These are phyloP conservation scores for Hyperoodon ampullatus DNA, from an alignment of 2,113 vertebrate species.

Conservation along the genomic window DNA sequence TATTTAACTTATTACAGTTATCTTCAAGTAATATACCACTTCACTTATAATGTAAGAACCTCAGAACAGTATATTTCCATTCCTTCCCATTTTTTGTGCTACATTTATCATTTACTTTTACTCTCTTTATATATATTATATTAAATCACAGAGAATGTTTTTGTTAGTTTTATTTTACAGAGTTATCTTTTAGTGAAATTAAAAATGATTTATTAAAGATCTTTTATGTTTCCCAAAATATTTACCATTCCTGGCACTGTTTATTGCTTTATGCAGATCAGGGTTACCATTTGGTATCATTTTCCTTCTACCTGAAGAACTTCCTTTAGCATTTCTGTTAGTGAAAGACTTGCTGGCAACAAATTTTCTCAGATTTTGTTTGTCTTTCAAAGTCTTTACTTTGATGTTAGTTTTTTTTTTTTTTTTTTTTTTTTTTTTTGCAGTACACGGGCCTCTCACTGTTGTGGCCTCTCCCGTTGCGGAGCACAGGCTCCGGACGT, in stretches of 20 bases:
- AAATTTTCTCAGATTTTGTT: background rate
- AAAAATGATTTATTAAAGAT: background rate
- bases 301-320: background rate
- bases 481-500: too few species aligned
- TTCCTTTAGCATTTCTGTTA: background rate
- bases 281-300: background rate
- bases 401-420: background rate
- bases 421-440: background rate
- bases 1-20: background rate
- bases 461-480: too few species aligned
- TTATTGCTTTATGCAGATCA: background rate
- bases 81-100: background rate
- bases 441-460: too few species aligned
- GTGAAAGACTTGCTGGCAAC: background rate
- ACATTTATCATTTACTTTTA: background rate
- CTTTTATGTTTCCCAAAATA: background rate
- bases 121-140: background rate
- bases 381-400: background rate
- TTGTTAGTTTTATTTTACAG: background rate
- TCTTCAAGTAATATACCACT: background rate
- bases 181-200: background rate
- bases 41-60: background rate
- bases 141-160: background rate
- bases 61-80: background rate
- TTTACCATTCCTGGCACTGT: background rate